Evolutionary conservation across 1,140 invertebrate genomes (phyloP), one percentile per base, ranked within the genome.

Genomic region (Ephestia elutella): DNA sequence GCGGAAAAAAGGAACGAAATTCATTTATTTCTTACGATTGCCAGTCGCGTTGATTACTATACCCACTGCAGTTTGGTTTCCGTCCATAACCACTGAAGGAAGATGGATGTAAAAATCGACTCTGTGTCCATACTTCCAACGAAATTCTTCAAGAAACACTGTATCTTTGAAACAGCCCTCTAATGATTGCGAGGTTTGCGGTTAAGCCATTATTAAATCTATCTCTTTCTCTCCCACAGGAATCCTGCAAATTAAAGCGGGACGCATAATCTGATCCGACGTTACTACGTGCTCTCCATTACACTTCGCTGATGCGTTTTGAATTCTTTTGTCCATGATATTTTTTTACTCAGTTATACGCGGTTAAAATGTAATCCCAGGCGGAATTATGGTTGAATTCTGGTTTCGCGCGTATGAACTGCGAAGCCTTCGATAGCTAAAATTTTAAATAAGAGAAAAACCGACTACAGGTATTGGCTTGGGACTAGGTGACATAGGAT

Each of bases 1-100:
- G 63, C 28, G 44, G 35, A 73, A 84, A 78, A 78, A 76, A 65
- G 56, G 63, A 59, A 53, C 62, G 69, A 80, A 74, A 78, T 75
- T 78, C 75, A 80, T 85, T 85, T 82, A 74, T 82, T 85, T 85
- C 74, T 82, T 82, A 78, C 72, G 70, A 75, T 80, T 81, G 72
- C 67, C 67, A 62, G 70, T 72, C 72, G 71, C 61, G 63, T 72
- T 75, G 74, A 84, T 84, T 80, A 72, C 70, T 70, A 57, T 65
- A 66, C 71, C 62, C 71, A 62, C 58, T 56, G 59, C 65, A 67
- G 70, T 80, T 85, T 81, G 68, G 70, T 80, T 85, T 81, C 80
- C 78, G 75, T 68, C 72, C 71, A n/a, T n/a, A 69, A 53, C 13
- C 25, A 15, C 21, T 32, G 8, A 21, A 25, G 13, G 7, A 2